Percentiles rank a stretch among this genome's conserved stretches.
Conservation (phyloP, 2,113 vertebrate genomes). For the Hoplias malabaricus region DNA sequence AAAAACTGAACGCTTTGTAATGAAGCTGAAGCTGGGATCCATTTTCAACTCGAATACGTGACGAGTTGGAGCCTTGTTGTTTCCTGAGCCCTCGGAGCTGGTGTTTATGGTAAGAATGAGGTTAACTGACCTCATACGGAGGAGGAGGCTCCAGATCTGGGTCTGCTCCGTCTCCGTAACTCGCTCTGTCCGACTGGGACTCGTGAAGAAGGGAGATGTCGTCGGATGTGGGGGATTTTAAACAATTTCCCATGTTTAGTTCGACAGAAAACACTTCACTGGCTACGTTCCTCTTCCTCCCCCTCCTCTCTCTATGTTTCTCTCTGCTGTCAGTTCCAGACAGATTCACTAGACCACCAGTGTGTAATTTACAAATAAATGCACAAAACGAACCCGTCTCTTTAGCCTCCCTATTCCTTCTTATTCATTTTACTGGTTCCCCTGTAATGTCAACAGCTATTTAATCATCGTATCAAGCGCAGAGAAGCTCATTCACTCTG, state of each 20-base stretch:
- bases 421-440: neutral
- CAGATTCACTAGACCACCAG: neutral
- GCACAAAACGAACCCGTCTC: neutral
- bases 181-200: conserved; percentile 89
- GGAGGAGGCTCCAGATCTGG: conserved; percentile 91
- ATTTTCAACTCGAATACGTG: no score
- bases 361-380: neutral
- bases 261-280: neutral
- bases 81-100: no score
- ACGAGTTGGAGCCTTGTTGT: no score
- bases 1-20: no score
- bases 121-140: conserved; percentile 84
- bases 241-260: conserved; percentile 86
- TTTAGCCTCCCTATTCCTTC: neutral
- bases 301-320: neutral
- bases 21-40: no score
- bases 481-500: neutral
- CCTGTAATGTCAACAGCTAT: neutral
- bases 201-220: conserved; percentile 93
- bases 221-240: conserved; percentile 90
- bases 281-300: neutral
- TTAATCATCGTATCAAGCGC: neutral
- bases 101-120: no score
- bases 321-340: neutral
- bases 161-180: conserved; percentile 87